Evolutionary conservation across 2,797 vertebrate species (phyloP).

Genomic region (Acanthornis magna): DNA sequence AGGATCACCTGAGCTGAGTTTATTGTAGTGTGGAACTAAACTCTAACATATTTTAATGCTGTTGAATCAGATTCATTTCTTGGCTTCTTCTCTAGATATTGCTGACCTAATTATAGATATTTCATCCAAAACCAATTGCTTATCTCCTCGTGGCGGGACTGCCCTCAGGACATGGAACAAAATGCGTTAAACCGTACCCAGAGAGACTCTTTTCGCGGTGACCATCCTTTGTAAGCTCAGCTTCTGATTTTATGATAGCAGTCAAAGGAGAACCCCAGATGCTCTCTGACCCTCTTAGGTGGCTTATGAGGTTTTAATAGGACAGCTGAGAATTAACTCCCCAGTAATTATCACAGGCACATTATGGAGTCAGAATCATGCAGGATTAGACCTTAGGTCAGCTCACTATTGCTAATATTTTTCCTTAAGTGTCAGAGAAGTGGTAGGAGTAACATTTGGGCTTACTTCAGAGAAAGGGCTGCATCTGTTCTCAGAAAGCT

Average conservation of each 20-base stretch:
- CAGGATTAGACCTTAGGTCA: constrained; percentile 39
- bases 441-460: background rate
- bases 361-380: background rate
- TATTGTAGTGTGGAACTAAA: background rate
- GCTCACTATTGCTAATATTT: background rate
- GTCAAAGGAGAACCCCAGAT: constrained; percentile 42
- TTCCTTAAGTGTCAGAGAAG: background rate
- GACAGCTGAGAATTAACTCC: constrained; percentile 54
- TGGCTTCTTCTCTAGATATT: background rate
- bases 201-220: background rate
- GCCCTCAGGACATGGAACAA: background rate
- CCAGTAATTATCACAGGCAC: background rate
- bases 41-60: background rate
- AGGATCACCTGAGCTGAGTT: background rate
- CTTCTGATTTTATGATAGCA: constrained; percentile 30
- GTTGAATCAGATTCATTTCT: background rate
- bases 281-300: constrained; percentile 48
- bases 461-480: background rate
- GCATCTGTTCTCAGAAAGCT: background rate
- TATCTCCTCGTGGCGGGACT: background rate
- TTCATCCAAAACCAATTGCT: background rate
- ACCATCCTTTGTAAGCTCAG: background rate
- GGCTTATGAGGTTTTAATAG: constrained; percentile 56
- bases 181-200: background rate
- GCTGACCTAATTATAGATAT: background rate